These are phyloP conservation scores for Chroicocephalus ridibundus DNA, from an alignment of 2,113 vertebrate genomes.

Conservation along the genomic window DNA sequence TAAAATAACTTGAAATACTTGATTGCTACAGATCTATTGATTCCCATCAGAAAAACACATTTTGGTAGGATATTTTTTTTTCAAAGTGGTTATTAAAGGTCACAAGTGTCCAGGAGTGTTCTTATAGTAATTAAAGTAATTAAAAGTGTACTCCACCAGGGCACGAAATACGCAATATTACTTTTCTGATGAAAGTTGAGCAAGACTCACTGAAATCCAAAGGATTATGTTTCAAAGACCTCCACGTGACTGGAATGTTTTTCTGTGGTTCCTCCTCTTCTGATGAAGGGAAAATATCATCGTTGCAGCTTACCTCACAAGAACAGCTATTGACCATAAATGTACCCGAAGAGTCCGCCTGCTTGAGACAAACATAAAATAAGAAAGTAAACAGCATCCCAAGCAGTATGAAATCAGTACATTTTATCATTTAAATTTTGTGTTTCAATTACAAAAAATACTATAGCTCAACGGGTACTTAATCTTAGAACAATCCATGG, in stretches of 20 bases:
- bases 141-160: background rate
- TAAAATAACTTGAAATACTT: background rate
- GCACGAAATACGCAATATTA: background rate
- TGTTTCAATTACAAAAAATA: background rate
- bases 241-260: slow-evolving; percentile 27
- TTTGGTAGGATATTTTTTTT: background rate
- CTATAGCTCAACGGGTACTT: background rate
- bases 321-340: slow-evolving; percentile 30
- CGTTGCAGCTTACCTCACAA: slow-evolving; percentile 9
- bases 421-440: background rate
- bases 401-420: background rate
- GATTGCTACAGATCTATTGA: background rate
- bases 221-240: background rate
- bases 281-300: background rate
- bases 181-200: background rate
- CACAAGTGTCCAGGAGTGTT: background rate
- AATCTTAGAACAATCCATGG: background rate
- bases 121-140: background rate
- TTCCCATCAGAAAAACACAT: background rate
- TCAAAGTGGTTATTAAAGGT: background rate
- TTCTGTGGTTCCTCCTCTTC: slow-evolving; percentile 11
- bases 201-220: slow-evolving; percentile 45
- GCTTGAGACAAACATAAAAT: slow-evolving; percentile 36
- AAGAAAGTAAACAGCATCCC: background rate
- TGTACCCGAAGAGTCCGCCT: background rate